Base-by-base conservation (phyloP, 1,140 invertebrate species). In the Drosophila nigrodunni region DNA sequence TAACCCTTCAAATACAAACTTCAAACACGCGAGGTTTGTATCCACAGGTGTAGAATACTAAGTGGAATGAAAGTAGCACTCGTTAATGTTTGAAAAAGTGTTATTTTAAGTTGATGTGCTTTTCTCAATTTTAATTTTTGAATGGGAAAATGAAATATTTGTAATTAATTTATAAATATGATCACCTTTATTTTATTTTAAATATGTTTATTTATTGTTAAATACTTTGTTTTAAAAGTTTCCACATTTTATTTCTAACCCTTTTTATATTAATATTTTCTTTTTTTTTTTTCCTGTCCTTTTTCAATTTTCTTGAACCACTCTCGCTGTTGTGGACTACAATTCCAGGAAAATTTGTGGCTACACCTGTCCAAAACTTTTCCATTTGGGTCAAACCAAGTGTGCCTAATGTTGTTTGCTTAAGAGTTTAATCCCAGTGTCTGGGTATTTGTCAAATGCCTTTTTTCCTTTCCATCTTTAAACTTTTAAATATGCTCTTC, bases 401-500 rank as follows among this genome's bases (percentile, higher is more conserved):
- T 30, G 43, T 30, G 61, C 11, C 49, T 66, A 71, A 71, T 72
- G 55, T 34, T 43, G 52, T 58, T 47, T 72, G 43, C 21, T 21
- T 30, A 34, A 49, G 54, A 57, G 15, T 57, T 72, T 58, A 41
- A 34, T 39, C 49, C 35, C 10, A 8, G 37, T n/a, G 15, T 43
- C 30, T 3, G 18, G 21, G 25, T 25, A 50, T 58, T 73, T 67
- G 39, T 44, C 70, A 60, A 59, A 30, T 41, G 39, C 18, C 18
- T 46, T 18, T 41, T 62, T 62, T 41, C 34, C 49, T 47, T 0
- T 7, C 35, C 35, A 1, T 39, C 41, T 52, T 30, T 9, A n/a
- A 67, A 73, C 46, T 67, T 86, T 78, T 76, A 78, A 61, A 54
- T 73, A 55, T 70, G 46, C 73, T 72, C 73, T 49, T 49, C 64